Evolutionary conservation across 2,888 invertebrate genomes (phyloP), one percentile per base, ranked within the genome.

Genomic region (Aelia acuminata): DNA sequence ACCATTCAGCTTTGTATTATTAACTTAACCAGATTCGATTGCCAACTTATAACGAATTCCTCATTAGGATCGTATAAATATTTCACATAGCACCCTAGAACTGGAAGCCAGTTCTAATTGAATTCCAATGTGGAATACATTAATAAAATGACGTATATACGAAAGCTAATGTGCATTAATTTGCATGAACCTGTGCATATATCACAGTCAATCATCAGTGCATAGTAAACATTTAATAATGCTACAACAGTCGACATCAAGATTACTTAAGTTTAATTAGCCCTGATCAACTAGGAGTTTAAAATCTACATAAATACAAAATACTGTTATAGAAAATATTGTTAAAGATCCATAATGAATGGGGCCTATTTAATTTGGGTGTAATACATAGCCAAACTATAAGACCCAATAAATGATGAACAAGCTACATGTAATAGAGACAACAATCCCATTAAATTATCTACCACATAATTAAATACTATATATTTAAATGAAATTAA

Each of bases 1-100:
- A 3, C 8, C 39, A 8, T 35, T 39, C 39, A 39, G 10, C 43
- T 43, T 80, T 80, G 43, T 80, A 43, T 80, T 80, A 80, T 80
- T 80, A 80, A 80, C 43, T 43, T 80, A 70, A 80, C 80, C 80
- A 43, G 80, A 80, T 80, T 80, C 43, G 11, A 80, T 43, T 15
- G 63, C 7, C 31, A 39, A 47, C 80, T 80, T 80, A 80, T 80
- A 43, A 80, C 80, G 43, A 47, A 80, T 80, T 80, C 80, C 80
- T 39, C 22, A 80, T 47, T 80, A 39, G 22, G 13, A 8, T n/a
- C 15, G 7, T 43, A 80, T 80, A 39, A 80, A 43, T 80, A 22
- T 80, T 80, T 43, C 80, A 80, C 80, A 26, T 43, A 5, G 11
- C 1, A 13, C 20, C 39, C n/a, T 10, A n/a, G n/a, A 43, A 43